Evolutionary conservation across 2,113 vertebrate genomes (phyloP).

Genomic region (Epinephelus fuscoguttatus): DNA sequence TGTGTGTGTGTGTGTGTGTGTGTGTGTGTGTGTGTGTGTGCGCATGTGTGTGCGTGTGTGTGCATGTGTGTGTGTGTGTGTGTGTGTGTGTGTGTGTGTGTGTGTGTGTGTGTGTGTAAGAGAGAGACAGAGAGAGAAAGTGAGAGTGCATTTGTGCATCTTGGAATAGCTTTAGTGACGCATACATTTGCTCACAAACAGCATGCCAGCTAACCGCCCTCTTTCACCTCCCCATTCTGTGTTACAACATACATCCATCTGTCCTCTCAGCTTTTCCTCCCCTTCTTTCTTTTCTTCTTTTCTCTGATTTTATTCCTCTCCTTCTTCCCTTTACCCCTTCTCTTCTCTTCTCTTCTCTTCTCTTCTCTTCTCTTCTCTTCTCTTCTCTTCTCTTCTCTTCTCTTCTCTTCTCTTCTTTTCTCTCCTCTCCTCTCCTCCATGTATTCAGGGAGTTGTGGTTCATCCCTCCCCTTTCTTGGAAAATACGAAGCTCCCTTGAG

Average conservation of each 20-base stretch:
- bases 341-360: not conserved
- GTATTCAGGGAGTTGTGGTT: not conserved
- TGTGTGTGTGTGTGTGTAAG: not conserved
- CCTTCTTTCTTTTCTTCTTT: not conserved
- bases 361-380: not conserved
- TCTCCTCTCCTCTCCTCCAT: not conserved
- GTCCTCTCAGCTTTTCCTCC: constrained; percentile 56
- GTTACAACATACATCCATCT: constrained; percentile 78
- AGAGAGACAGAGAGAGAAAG: not conserved
- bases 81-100: constrained; percentile 33
- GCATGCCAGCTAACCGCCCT: constrained; percentile 70
- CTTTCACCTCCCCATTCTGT: constrained; percentile 75
- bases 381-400: not conserved
- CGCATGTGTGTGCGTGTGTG: not conserved
- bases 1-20: constrained; percentile 4
- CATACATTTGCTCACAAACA: constrained; percentile 73
- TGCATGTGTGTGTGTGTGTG: constrained; percentile 5
- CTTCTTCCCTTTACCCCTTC: not conserved
- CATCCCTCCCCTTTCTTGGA: constrained; percentile 28
- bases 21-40: not conserved
- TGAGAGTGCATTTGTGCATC: constrained; percentile 64
- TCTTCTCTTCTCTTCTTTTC: not conserved
- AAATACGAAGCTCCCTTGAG: constrained; percentile 26
- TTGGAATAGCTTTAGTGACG: constrained; percentile 83
- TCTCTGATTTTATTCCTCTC: not conserved